Evolutionary conservation across 2,888 invertebrate species (phyloP).

Genomic region (Papilio elwesi): DNA sequence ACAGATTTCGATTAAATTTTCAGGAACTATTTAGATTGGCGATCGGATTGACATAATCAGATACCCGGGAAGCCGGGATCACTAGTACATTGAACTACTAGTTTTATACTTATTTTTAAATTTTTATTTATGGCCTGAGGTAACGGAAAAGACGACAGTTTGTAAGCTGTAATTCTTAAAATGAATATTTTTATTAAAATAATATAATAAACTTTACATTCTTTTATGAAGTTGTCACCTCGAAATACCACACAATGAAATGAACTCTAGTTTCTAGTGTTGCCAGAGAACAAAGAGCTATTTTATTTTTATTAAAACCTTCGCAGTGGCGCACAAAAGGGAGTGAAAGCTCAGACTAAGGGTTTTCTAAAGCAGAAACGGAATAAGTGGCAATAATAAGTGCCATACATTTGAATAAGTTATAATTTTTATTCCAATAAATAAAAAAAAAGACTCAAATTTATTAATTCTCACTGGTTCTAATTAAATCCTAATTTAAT

Average conservation of each 20-base stretch:
- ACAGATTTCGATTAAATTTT: too few species aligned
- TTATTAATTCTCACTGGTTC: too few species aligned
- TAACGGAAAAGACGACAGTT: too few species aligned
- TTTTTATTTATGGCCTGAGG: too few species aligned
- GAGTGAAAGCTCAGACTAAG: neutral
- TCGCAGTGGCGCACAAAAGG: constrained; percentile 16
- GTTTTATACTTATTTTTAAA: too few species aligned
- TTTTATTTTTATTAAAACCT: constrained; percentile 16
- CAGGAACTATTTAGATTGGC: too few species aligned
- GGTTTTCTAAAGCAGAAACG: neutral
- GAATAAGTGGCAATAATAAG: constrained; percentile 3
- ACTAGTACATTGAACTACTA: too few species aligned
- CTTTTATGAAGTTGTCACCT: neutral
- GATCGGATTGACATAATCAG: too few species aligned
- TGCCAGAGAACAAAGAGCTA: constrained; percentile 17
- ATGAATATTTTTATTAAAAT: neutral
- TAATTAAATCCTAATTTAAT: too few species aligned
- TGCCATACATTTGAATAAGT: neutral
- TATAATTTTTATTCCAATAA: neutral
- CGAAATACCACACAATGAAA: constrained; percentile 13
- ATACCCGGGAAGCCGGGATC: too few species aligned
- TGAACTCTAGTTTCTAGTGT: constrained; percentile 7
- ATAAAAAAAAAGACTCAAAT: too few species aligned
- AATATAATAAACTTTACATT: neutral
- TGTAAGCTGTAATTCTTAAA: too few species aligned